These are phyloP conservation scores for Neoascia interrupta DNA, from an alignment of 2,888 invertebrate species.

Conservation along the genomic window DNA sequence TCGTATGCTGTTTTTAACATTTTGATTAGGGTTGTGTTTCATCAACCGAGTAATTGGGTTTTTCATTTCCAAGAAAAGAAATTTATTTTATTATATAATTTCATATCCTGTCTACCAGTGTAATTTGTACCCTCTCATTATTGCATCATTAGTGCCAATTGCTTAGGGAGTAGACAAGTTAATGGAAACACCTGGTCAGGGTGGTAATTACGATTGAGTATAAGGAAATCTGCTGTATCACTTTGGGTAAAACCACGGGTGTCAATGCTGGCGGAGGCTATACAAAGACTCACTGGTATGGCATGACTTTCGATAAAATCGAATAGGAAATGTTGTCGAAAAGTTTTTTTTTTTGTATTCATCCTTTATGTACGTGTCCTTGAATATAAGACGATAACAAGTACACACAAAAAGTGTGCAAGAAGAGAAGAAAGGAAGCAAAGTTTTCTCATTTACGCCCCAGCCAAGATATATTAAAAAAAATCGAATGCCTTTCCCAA, in stretches of 20 bases:
- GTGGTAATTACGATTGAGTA: neutral
- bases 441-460: conserved; percentile 57
- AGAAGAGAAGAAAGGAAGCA: conserved; percentile 21
- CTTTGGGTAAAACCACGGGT: neutral
- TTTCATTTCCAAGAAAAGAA: neutral
- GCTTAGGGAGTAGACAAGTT: neutral
- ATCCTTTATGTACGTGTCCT: neutral
- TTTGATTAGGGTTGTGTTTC: conserved; percentile 33
- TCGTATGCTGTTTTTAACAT: conserved; percentile 5
- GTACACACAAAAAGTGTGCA: neutral
- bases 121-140: no score
- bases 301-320: conserved; percentile 19
- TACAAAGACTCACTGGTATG: neutral
- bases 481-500: no score
- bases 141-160: neutral
- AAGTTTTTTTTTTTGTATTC: neutral
- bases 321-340: neutral
- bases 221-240: no score
- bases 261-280: neutral
- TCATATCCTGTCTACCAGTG: neutral
- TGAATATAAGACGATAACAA: conserved; percentile 2
- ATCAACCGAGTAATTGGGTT: conserved; percentile 26
- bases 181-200: neutral
- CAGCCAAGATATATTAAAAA: conserved; percentile 5
- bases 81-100: conserved; percentile 12